Evolutionary conservation across 2,888 invertebrate genomes (phyloP).

Genomic region (Pinctada fucata): DNA sequence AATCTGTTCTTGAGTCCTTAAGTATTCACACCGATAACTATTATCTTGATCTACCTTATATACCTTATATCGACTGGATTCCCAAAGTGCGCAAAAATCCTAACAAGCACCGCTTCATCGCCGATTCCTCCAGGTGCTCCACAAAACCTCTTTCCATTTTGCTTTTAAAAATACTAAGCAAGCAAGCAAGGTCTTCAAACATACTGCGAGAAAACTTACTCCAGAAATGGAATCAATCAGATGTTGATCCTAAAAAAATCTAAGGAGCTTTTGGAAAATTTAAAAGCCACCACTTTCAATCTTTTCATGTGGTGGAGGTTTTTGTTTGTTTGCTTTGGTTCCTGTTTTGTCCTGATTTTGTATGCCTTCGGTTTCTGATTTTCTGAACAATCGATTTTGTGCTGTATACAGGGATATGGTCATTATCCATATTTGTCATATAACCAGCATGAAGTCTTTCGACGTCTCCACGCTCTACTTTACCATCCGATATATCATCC

Average conservation of each 20-base stretch:
- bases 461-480: no score
- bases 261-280: not conserved
- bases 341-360: no score
- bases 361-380: no score
- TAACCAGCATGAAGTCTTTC: no score
- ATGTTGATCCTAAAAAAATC: not conserved
- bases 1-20: not conserved
- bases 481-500: no score
- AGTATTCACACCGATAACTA: not conserved
- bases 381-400: no score
- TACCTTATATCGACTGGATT: not conserved
- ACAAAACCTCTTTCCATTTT: not conserved
- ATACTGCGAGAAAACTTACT: not conserved
- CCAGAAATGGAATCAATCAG: not conserved
- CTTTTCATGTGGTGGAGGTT: not conserved
- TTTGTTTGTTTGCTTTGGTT: no score
- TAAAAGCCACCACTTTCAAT: not conserved
- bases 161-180: not conserved
- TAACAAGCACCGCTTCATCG: not conserved
- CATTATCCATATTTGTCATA: no score
- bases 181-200: not conserved
- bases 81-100: not conserved
- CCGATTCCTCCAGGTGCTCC: not conserved
- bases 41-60: not conserved
- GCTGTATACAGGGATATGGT: no score